Conservation (phyloP, 2,113 vertebrate genomes). For the Alaudala cheleensis region DNA sequence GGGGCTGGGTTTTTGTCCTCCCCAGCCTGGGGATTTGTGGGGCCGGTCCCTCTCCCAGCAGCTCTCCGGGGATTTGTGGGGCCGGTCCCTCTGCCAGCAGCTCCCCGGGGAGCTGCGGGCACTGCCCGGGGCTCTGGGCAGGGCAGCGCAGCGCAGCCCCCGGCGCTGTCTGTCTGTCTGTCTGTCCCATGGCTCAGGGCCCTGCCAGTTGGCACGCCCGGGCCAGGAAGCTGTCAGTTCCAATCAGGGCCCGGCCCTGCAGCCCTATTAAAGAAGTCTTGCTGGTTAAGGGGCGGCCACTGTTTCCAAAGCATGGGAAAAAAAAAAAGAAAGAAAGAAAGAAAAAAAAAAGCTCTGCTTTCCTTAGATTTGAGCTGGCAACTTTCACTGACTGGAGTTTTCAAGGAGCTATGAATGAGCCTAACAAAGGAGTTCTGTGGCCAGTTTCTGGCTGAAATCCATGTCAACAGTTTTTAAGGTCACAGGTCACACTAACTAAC, state of each 20-base stretch:
- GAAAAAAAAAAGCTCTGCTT: slow-evolving; percentile 80
- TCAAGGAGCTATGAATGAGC: slow-evolving; percentile 97
- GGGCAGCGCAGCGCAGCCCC: neutral
- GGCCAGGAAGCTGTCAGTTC: slow-evolving; percentile 98
- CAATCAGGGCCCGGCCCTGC: slow-evolving; percentile 89
- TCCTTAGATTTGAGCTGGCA: slow-evolving; percentile 94
- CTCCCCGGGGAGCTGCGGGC: neutral
- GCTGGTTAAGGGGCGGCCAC: slow-evolving; percentile 87
- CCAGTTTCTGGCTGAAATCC: slow-evolving; percentile 95
- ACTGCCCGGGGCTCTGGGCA: neutral
- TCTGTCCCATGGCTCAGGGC: slow-evolving; percentile 77
- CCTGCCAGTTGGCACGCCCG: slow-evolving; percentile 92
- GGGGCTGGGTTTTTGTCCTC: too few species aligned
- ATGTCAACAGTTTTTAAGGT: slow-evolving; percentile 98
- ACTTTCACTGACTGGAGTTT: slow-evolving; percentile 88
- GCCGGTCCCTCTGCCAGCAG: neutral
- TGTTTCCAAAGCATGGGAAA: slow-evolving; percentile 97
- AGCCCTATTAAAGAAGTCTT: slow-evolving; percentile 87
- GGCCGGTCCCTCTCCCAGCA: neutral
- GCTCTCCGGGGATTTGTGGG: too few species aligned
- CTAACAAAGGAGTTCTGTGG: slow-evolving; percentile 99
- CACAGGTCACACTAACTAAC: slow-evolving; percentile 99
- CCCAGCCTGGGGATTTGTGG: too few species aligned
- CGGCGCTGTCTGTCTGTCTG: slow-evolving; percentile 65
- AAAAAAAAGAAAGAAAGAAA: slow-evolving; percentile 43